Conservation (phyloP, 2,888 invertebrate species). For the Hydrotaea diabolus region DNA sequence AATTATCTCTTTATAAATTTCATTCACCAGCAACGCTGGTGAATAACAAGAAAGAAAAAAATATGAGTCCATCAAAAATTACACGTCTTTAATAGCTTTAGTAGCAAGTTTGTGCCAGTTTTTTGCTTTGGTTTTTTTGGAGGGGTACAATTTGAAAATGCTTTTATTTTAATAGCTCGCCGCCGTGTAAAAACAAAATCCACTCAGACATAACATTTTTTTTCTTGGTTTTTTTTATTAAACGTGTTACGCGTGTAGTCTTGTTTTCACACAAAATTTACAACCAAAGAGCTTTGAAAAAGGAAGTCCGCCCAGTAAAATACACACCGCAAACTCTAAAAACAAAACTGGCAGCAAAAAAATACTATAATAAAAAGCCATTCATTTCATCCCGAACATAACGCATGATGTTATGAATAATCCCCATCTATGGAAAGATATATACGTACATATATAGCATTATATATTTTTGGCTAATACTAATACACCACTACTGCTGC, state of each 20-base stretch:
- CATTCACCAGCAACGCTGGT: not conserved
- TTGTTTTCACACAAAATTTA: slow-evolving; percentile 35
- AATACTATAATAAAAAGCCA: slow-evolving; percentile 21
- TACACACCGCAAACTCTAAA: not conserved
- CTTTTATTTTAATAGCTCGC: slow-evolving; percentile 19
- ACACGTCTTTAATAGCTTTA: not conserved
- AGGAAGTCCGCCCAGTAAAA: slow-evolving; percentile 18
- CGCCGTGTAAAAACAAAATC: not conserved
- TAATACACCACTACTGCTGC: not conserved
- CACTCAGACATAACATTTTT: not conserved
- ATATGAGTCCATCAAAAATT: not conserved
- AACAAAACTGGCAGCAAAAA: too few species aligned
- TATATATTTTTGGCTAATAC: not conserved
- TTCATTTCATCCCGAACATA: slow-evolving; percentile 3
- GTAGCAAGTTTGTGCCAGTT: not conserved
- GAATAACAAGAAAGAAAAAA: not conserved
- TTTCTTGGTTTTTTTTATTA: not conserved
- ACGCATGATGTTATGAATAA: slow-evolving; percentile 9
- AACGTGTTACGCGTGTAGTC: slow-evolving; percentile 6
- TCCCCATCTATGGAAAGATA: slow-evolving; percentile 11
- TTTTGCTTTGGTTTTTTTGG: not conserved
- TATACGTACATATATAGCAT: not conserved
- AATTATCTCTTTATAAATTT: not conserved
- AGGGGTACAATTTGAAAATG: not conserved
- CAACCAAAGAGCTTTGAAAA: slow-evolving; percentile 15